These are phyloP conservation scores for Pogona vitticeps DNA, from an alignment of 2,113 vertebrate species.

Conservation along the genomic window DNA sequence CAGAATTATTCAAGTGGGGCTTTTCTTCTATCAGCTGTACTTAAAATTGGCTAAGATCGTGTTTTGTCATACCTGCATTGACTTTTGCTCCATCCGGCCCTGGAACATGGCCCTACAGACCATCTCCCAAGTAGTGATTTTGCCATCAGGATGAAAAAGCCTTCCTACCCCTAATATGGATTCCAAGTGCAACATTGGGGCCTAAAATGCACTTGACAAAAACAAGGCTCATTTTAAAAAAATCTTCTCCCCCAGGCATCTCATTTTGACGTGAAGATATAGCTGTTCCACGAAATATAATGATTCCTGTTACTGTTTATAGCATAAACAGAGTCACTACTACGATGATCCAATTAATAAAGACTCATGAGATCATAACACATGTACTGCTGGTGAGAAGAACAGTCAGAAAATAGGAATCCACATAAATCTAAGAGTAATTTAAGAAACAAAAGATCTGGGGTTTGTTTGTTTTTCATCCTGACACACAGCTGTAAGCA, in stretches of 20 bases:
- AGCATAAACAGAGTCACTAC: background rate
- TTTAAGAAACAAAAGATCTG: background rate
- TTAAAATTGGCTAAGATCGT: no score
- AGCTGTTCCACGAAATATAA: background rate
- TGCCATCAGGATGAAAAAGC: no score
- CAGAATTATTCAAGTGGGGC: no score
- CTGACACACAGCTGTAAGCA: constrained; percentile 3
- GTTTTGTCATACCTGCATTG: no score
- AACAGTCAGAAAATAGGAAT: constrained; percentile 22
- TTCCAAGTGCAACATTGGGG: background rate
- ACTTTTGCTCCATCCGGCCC: no score
- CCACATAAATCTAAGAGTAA: constrained; percentile 15
- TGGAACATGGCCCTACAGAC: no score
- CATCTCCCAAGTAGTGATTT: no score
- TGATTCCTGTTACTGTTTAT: background rate
- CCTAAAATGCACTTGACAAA: background rate
- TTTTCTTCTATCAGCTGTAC: no score
- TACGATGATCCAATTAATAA: background rate
- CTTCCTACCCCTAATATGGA: no score
- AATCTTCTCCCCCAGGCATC: background rate
- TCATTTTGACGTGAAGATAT: background rate
- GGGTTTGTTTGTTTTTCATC: background rate
- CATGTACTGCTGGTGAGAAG: background rate
- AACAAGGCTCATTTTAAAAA: background rate
- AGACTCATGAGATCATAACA: background rate